Base-by-base conservation (phyloP, 2,797 vertebrate genomes). In the Adrianichthys oophorus region DNA sequence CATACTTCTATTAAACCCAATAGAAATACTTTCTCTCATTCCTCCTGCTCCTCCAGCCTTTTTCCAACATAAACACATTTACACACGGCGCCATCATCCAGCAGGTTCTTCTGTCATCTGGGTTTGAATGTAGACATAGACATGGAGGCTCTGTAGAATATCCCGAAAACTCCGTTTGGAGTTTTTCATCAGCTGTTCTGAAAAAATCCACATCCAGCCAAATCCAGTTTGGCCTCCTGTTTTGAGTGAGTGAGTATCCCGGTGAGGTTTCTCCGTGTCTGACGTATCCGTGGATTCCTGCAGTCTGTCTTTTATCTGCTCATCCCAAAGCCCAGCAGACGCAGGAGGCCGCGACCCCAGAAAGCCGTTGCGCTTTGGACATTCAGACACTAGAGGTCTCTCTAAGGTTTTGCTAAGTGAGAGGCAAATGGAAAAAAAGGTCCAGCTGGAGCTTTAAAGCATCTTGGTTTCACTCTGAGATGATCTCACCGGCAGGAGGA, bases 141-240 rank as follows among this genome's bases (percentile, higher is more conserved):
- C 68, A 62, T 23, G 73, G 62, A 74, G 75, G 68, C 79, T 59
- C 71, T 76, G 80, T 55, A 83, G 71, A 82, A 72, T 76, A 83
- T 84, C 52, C 82, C 87, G 86, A 85, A 90, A 86, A 85, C 89
- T 88, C 32, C 75, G 83, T 71, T 89, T 88, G 86, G 87, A 86
- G 55, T 37, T 26, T 47, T 87, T 85, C 89, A 87, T 29, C 23
- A 76, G 48, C 49, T 41, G 41, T 79, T 86, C 68, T 86, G 76
- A 71, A 85, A 80, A 82, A 52, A 68, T 57, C 48, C 23, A 41
- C 56, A 62, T 74, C 16, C 42, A 72, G 78, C 68, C 74, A 79
- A 80, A 82, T 85, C 61, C 70, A 83, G 87, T 87, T 74, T 76
- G 56, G 72, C 45, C 37, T 62, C 59, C 62, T 60, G 66, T 18